Evolutionary conservation across 2,888 invertebrate genomes (phyloP).

Genomic region (Onchidella celtica): DNA sequence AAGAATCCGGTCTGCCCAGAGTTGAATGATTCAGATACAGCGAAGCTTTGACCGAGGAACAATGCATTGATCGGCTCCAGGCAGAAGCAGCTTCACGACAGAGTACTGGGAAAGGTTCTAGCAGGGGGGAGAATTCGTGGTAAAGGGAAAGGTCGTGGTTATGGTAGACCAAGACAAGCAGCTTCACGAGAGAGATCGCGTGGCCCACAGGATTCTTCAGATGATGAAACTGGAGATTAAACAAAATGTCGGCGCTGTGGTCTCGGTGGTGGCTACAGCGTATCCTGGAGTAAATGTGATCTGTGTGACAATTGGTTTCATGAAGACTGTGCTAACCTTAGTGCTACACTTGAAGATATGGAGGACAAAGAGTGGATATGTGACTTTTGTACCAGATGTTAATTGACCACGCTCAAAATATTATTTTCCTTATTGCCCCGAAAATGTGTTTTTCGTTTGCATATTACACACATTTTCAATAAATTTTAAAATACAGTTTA

Average conservation of each 20-base stretch:
- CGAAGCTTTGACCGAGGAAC: neutral
- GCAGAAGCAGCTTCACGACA: neutral
- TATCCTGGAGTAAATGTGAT: neutral
- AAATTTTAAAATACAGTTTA: too few relatives aligned
- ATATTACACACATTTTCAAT: too few relatives aligned
- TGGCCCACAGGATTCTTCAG: neutral
- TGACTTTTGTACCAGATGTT: neutral
- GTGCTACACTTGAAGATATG: neutral
- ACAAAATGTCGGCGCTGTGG: neutral
- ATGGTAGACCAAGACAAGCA: neutral
- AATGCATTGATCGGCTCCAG: neutral
- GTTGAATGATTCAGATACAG: neutral
- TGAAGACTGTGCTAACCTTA: neutral
- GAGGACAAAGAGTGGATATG: neutral
- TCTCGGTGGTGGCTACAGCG: neutral
- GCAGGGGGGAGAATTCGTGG: neutral
- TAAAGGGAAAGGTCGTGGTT: neutral
- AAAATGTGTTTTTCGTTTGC: neutral
- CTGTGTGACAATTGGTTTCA: neutral
- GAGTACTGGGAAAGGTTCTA: neutral
- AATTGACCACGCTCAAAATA: neutral
- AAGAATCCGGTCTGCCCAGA: neutral
- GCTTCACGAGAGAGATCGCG: neutral
- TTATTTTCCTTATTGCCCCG: neutral
- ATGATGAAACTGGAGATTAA: neutral